Base-by-base conservation (phyloP, 2,888 invertebrate species). In the Apodemia zela region DNA sequence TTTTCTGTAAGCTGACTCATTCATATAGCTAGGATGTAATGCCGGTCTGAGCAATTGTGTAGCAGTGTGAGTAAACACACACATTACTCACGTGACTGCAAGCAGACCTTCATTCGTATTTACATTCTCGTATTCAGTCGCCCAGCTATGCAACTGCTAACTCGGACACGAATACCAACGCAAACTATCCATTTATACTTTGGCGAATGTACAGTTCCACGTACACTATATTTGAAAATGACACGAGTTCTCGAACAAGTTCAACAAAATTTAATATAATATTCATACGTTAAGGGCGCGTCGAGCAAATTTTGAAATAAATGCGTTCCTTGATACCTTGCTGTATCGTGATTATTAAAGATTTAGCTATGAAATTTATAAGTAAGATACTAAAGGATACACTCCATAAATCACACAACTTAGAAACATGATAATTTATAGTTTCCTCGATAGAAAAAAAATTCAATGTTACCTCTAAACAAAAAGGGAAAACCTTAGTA, bases 121-220 rank as follows among this genome's bases (percentile, higher is more conserved):
- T 68, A 67, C 68, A 67, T 70, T 66, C 68, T 64, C 66, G 67
- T 66, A 68, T 71, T 69, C 69, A 69, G 69, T 62, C 67, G 63
- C 63, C 54, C 3, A 51, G 68, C 66, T 66, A 67, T 68, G 69
- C 69, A 69, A 67, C 66, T 66, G 69, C 61, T 68, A 65, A 65
- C 65, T 68, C 66, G 66, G 67, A 69, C 67, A 65, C 66, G 65
- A 67, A 65, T 68, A 65, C 65, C 64, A 63, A 62, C 65, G 62
- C 67, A 66, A 63, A 71, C 69, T 68, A 69, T 67, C 63, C 66
- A 67, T 69, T 70, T 69, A 70, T 68, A 68, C 69, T 70, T 68
- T 67, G 60, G 61, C 65, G 65, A 63, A 69, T 66, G 64, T 63
- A 47, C 59, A 63, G 68, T 67, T 66, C 65, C 66, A 66, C 64